A percentile compares a stretch with the other conserved stretches of the same genome.
Evolutionary conservation across 2,888 invertebrate genomes (phyloP).

Genomic region (Serrognathus titanus): DNA sequence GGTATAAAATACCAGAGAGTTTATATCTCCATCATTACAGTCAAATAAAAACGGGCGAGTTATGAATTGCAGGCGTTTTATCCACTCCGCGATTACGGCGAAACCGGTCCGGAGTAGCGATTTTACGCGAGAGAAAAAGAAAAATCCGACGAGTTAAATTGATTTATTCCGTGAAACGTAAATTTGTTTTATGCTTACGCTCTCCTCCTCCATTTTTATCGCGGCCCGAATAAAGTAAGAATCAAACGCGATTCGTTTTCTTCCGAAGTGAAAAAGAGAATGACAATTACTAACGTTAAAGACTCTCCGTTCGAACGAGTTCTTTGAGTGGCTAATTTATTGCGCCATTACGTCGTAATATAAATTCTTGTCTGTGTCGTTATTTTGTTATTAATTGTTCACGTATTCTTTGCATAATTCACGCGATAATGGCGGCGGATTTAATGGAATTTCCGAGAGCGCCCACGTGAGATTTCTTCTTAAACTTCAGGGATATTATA

Average conservation of each 20-base stretch:
- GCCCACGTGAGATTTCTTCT: constrained; percentile 5
- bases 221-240: neutral
- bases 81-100: neutral
- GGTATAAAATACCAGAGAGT: too few relatives aligned
- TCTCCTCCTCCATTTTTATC: neutral
- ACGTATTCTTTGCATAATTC: constrained; percentile 20
- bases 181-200: constrained; percentile 9
- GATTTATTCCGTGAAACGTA: constrained; percentile 1
- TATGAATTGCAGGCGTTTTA: too few relatives aligned
- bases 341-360: constrained; percentile 7
- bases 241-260: constrained; percentile 6
- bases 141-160: neutral
- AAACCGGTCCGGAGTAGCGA: neutral
- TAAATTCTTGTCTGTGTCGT: constrained; percentile 18
- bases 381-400: constrained; percentile 22
- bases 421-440: constrained; percentile 14
- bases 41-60: too few relatives aligned
- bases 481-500: constrained; percentile 19
- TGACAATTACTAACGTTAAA: constrained; percentile 10
- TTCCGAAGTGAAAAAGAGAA: constrained; percentile 12
- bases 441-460: constrained; percentile 10
- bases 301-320: neutral
- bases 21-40: too few relatives aligned
- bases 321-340: constrained; percentile 1
- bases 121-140: neutral